These are phyloP conservation scores for Drepanosiphum platanoidis DNA, from an alignment of 2,888 invertebrate species.

Conservation along the genomic window DNA sequence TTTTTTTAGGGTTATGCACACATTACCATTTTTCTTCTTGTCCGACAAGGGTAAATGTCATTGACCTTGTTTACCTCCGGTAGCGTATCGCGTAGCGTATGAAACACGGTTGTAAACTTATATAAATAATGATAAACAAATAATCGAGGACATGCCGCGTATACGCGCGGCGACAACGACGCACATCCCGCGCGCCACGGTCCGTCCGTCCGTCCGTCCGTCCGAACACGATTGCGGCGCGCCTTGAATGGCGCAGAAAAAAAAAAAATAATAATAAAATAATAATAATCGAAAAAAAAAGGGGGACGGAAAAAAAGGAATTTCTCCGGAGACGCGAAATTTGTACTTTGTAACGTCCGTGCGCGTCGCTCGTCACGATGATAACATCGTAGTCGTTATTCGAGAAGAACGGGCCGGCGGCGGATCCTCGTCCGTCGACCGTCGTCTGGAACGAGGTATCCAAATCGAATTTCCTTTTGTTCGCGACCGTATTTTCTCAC, in stretches of 20 bases:
- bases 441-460: no score
- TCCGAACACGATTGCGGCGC: background rate
- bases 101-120: constrained; percentile 51
- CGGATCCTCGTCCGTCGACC: no score
- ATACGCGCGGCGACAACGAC: constrained; percentile 5
- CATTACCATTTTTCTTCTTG: constrained; percentile 57
- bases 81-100: constrained; percentile 16
- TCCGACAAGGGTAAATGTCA: constrained; percentile 57
- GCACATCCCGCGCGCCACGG: background rate
- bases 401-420: no score
- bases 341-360: no score
- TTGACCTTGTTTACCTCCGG: constrained; percentile 60
- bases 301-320: background rate
- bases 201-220: no score
- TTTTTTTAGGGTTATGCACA: constrained; percentile 61
- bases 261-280: constrained; percentile 25
- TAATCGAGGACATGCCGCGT: constrained; percentile 14
- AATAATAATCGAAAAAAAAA: no score
- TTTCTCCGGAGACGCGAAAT: background rate
- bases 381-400: no score
- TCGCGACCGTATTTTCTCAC: no score
- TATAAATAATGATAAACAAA: constrained; percentile 59
- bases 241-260: constrained; percentile 19
- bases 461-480: no score
- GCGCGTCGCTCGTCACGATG: no score